Conservation (phyloP, 2,797 vertebrate species). For the Sebastes kiyomatsui region DNA sequence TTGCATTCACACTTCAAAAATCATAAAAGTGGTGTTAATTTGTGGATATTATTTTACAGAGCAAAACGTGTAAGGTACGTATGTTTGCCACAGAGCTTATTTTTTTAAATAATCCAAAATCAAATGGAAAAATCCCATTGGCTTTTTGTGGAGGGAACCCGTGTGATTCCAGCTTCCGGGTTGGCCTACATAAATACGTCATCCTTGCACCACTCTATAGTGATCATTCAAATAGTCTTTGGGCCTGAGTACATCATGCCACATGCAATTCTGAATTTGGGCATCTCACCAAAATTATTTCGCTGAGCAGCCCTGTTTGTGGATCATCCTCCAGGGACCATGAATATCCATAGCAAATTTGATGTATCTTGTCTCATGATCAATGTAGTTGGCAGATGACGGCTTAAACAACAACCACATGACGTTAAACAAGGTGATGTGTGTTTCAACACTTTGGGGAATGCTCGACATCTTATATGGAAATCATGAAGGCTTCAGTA, state of each 20-base stretch:
- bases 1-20: too few species aligned
- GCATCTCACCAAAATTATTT: not conserved
- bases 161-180: too few species aligned
- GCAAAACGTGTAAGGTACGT: too few species aligned
- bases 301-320: not conserved
- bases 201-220: too few species aligned
- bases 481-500: conserved; percentile 14
- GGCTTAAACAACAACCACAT: not conserved
- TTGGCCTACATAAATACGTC: too few species aligned
- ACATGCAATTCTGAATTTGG: not conserved
- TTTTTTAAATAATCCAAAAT: too few species aligned
- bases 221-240: not conserved
- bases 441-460: not conserved
- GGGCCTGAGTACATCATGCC: not conserved
- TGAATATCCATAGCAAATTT: not conserved
- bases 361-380: not conserved
- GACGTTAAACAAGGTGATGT: not conserved
- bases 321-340: not conserved
- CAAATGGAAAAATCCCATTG: too few species aligned
- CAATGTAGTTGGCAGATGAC: not conserved
- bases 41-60: too few species aligned
- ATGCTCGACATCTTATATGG: not conserved
- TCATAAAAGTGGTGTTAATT: too few species aligned
- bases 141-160: too few species aligned
- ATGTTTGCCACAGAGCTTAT: too few species aligned